Conservation (phyloP, 2,888 invertebrate species). For the Chaitophorus viminalis region DNA sequence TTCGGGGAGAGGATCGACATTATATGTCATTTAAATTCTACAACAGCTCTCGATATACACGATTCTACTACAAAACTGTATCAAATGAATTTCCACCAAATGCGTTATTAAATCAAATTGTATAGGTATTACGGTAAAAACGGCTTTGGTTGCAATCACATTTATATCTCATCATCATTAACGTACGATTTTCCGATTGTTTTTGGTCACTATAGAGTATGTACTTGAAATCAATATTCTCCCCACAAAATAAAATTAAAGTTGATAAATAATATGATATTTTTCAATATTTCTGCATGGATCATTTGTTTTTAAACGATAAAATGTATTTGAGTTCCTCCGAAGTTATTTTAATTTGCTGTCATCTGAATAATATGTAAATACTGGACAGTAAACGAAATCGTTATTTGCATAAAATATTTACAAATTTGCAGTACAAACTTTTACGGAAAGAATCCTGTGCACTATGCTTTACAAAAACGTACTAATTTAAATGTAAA, state of each 20-base stretch:
- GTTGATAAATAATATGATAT: not conserved
- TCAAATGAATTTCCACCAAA: not conserved
- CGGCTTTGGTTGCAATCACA: not conserved
- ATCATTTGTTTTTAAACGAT: not conserved
- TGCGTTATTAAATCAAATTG: not conserved
- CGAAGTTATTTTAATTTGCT: not conserved
- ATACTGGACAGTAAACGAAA: not conserved
- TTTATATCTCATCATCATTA: not conserved
- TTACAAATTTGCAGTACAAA: not conserved
- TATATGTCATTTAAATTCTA: not conserved
- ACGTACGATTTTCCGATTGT: not conserved
- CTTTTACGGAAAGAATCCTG: not conserved
- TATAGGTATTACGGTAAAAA: not conserved
- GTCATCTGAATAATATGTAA: not conserved
- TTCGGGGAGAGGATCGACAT: not conserved
- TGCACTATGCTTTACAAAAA: not conserved
- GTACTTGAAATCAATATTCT: not conserved
- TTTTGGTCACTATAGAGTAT: not conserved
- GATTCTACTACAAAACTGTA: not conserved
- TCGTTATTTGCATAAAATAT: not conserved
- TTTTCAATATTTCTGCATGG: not conserved
- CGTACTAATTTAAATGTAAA: not conserved
- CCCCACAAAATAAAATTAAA: not conserved
- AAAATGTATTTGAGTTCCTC: not conserved
- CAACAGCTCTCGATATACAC: not conserved